phyloP scores from a whole-genome alignment of 2,113 vertebrate species.

The Mohoua ochrocephala region DNA sequence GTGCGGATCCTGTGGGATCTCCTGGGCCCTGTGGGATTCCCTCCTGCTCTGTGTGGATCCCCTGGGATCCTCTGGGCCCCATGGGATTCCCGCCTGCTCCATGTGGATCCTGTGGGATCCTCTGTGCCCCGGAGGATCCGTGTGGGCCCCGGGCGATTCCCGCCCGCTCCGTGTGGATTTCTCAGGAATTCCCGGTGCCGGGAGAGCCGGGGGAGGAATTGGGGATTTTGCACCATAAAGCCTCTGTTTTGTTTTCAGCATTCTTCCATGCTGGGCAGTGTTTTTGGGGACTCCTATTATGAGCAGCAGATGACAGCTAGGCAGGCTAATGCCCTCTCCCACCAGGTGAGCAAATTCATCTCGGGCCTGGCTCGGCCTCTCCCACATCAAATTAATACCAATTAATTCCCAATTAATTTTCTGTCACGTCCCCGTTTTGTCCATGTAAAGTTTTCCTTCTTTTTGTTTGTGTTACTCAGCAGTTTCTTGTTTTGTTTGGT shows the following conservation, averaged over 20 bases:
- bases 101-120: not conserved
- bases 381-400: not conserved
- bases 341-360: constrained; percentile 85
- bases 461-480: not conserved
- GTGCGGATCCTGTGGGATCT: not conserved
- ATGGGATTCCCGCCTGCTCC: not conserved
- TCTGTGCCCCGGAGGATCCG: not conserved
- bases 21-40: not conserved
- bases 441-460: not conserved
- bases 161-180: not conserved
- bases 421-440: not conserved
- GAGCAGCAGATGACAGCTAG: constrained; percentile 95
- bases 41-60: no score
- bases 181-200: not conserved
- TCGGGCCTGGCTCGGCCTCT: not conserved
- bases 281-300: constrained; percentile 95
- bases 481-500: not conserved
- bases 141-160: not conserved
- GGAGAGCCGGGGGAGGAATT: not conserved
- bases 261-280: constrained; percentile 88
- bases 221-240: constrained; percentile 24
- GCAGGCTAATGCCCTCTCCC: constrained; percentile 95
- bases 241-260: constrained; percentile 82
- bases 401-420: not conserved
- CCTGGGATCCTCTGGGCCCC: not conserved